Conservation (phyloP, 2,888 invertebrate species). For the Patella pellucida region DNA sequence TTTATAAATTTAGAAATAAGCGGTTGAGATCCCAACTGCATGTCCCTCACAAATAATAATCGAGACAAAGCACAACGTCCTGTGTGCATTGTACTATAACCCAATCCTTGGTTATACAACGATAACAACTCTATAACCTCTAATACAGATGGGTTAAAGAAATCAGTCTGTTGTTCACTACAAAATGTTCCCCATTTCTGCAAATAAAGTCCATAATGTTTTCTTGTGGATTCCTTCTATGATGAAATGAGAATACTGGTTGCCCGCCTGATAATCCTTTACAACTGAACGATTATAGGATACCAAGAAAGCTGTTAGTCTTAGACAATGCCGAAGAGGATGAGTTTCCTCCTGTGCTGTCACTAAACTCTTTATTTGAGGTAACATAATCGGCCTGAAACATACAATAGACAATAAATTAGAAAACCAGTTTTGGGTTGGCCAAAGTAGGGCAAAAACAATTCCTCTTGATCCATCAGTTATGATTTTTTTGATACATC, state of each 20-base stretch:
- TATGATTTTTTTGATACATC: conserved; percentile 30
- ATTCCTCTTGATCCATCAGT: conserved; percentile 21
- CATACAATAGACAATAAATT: conserved; percentile 17
- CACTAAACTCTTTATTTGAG: conserved; percentile 15
- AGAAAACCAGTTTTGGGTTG: conserved; percentile 38
- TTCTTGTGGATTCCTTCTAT: conserved; percentile 34
- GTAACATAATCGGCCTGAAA: conserved; percentile 17
- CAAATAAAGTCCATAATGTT: conserved; percentile 28
- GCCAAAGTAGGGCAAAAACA: conserved; percentile 32
- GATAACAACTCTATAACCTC: conserved; percentile 19
- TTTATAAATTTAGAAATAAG: conserved; percentile 35
- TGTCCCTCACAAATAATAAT: conserved; percentile 4
- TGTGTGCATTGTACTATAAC: conserved; percentile 33
- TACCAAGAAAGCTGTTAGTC: conserved; percentile 28
- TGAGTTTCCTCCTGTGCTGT: conserved; percentile 12
- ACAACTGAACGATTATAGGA: conserved; percentile 26
- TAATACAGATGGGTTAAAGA: conserved; percentile 29
- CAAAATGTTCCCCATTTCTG: conserved; percentile 34
- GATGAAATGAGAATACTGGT: conserved; percentile 28
- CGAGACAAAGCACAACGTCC: conserved; percentile 18
- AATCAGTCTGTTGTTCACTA: conserved; percentile 26
- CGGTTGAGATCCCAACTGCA: conserved; percentile 2
- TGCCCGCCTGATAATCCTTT: conserved; percentile 29
- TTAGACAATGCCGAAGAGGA: conserved; percentile 22
- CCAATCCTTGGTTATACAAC: conserved; percentile 19